Conservation (phyloP, 1,140 invertebrate genomes). For the Drosophila ohnishii region DNA sequence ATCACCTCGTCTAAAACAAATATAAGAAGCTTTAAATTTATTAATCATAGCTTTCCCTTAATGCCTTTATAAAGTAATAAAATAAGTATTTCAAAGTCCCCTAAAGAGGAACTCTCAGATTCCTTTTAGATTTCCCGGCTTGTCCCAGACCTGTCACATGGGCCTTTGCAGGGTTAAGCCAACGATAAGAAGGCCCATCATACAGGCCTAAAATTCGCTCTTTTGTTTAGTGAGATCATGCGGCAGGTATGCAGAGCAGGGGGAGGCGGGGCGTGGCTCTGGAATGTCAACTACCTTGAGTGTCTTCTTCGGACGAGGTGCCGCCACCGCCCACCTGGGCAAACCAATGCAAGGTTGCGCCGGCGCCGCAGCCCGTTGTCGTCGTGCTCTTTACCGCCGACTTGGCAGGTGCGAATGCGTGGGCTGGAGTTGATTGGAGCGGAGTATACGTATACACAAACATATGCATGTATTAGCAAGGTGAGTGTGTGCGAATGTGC, state of each 20-base stretch:
- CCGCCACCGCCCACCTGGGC: slow-evolving; percentile 62
- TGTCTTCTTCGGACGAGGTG: slow-evolving; percentile 49
- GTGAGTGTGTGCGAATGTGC: slow-evolving; percentile 12
- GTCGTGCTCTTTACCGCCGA: slow-evolving; percentile 4
- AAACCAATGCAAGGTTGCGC: slow-evolving; percentile 58
- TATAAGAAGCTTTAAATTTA: not conserved
- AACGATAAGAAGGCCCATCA: slow-evolving; percentile 23
- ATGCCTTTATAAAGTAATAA: too few species aligned
- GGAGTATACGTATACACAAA: slow-evolving; percentile 9
- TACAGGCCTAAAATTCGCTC: slow-evolving; percentile 10
- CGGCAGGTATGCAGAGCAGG: slow-evolving; percentile 28
- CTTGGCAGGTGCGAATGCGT: slow-evolving; percentile 46
- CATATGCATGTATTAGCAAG: slow-evolving; percentile 1
- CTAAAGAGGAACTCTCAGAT: not conserved
- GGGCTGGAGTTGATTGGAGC: slow-evolving; percentile 48
- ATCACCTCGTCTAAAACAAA: not conserved
- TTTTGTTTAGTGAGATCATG: slow-evolving; percentile 58
- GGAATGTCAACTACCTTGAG: slow-evolving; percentile 73
- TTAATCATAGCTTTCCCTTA: too few species aligned
- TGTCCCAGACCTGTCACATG: slow-evolving; percentile 14
- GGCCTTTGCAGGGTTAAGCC: slow-evolving; percentile 17
- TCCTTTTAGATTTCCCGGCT: slow-evolving; percentile 3
- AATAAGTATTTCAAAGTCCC: too few species aligned
- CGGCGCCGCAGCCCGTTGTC: slow-evolving; percentile 29
- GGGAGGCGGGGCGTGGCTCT: slow-evolving; percentile 13